These are phyloP conservation scores for Yasuhikotakia modesta DNA, from an alignment of 2,797 vertebrate genomes.

Conservation along the genomic window DNA sequence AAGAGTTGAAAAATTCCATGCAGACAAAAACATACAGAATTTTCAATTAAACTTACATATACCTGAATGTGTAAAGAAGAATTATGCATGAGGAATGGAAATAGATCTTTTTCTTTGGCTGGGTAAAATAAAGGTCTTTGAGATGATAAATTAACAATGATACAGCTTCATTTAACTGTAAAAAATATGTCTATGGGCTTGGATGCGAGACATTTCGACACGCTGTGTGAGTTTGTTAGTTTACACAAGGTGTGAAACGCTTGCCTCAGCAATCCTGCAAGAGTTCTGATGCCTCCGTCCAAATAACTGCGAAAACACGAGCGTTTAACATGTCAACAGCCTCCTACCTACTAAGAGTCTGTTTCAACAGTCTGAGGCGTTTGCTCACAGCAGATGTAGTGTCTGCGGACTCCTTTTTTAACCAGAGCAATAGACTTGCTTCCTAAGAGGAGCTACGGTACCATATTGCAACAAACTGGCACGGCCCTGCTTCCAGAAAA, in stretches of 20 bases:
- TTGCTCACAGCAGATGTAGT: slow-evolving; percentile 35
- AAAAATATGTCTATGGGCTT: not conserved
- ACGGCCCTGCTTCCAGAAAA: slow-evolving; percentile 29
- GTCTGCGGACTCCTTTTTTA: slow-evolving; percentile 29
- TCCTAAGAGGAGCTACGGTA: not conserved
- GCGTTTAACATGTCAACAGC: slow-evolving; percentile 19
- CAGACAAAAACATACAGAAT: too few species aligned
- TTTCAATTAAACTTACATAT: too few species aligned
- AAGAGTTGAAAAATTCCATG: too few species aligned
- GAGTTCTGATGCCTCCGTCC: slow-evolving; percentile 6
- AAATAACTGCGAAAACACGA: slow-evolving; percentile 38
- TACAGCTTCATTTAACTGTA: not conserved
- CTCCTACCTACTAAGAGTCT: not conserved
- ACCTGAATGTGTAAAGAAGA: not conserved
- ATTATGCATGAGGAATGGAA: slow-evolving; percentile 15
- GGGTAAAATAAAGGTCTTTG: not conserved
- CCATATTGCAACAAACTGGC: slow-evolving; percentile 38
- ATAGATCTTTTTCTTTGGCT: slow-evolving; percentile 18
- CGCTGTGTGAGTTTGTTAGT: slow-evolving; percentile 18
- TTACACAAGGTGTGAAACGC: slow-evolving; percentile 20
- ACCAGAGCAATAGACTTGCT: slow-evolving; percentile 21
- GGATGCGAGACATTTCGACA: not conserved
- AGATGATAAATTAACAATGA: slow-evolving; percentile 36
- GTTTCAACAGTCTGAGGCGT: slow-evolving; percentile 27
- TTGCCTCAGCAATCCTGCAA: slow-evolving; percentile 46